Evolutionary conservation across 2,797 vertebrate species (phyloP).

Genomic region (Lophius americanus): DNA sequence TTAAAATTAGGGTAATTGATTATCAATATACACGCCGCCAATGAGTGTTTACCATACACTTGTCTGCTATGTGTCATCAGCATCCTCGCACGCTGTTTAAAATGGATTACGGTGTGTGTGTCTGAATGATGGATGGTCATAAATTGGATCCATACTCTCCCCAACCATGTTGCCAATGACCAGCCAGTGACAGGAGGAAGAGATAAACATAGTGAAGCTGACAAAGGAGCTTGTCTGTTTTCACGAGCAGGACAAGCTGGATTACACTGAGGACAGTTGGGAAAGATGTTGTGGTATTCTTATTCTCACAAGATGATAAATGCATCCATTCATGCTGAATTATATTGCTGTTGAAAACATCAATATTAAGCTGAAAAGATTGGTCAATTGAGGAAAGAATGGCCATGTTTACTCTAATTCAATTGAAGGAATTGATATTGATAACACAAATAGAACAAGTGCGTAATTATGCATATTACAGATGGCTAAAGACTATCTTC

Average conservation of each 20-base stretch:
- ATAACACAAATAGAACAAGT: neutral
- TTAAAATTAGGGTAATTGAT: slow-evolving; percentile 73
- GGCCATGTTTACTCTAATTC: slow-evolving; percentile 2
- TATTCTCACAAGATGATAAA: slow-evolving; percentile 20
- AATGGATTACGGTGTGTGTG: slow-evolving; percentile 71
- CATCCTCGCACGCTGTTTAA: slow-evolving; percentile 68
- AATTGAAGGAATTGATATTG: neutral
- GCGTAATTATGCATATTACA: neutral
- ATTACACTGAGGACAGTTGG: slow-evolving; percentile 4
- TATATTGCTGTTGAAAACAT: slow-evolving; percentile 17
- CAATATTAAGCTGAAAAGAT: slow-evolving; percentile 14
- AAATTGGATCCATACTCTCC: slow-evolving; percentile 72
- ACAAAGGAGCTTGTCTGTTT: slow-evolving; percentile 41
- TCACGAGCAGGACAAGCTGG: slow-evolving; percentile 13
- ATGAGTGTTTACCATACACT: slow-evolving; percentile 53
- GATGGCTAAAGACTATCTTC: no score
- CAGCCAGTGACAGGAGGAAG: slow-evolving; percentile 53
- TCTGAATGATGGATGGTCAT: slow-evolving; percentile 50
- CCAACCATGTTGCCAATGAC: slow-evolving; percentile 47
- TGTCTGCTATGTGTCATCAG: slow-evolving; percentile 74
- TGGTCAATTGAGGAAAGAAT: slow-evolving; percentile 5
- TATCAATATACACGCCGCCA: slow-evolving; percentile 64
- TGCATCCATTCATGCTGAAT: slow-evolving; percentile 5
- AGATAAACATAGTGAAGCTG: slow-evolving; percentile 65
- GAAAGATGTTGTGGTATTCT: slow-evolving; percentile 11